Base-by-base conservation (phyloP, 2,113 vertebrate genomes). In the Corythoichthys intestinalis region DNA sequence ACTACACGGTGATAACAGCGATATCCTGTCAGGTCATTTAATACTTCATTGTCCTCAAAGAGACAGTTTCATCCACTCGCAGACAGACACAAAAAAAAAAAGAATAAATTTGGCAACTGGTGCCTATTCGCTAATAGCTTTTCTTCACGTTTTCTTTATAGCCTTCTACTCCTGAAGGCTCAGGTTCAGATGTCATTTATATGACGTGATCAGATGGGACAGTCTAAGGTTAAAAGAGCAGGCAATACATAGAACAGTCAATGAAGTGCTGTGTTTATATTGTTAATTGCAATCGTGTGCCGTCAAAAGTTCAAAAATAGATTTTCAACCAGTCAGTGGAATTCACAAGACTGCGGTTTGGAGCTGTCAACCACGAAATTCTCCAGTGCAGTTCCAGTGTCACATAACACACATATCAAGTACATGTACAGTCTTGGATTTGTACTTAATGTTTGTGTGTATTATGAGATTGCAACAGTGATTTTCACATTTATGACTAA, bases 1-100 rank as follows among this genome's bases (percentile, higher is more conserved):
- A 86, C 85, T 85, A 87, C 70, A 73, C 70, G 67, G 79, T 72
- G 73, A 76, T 77, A 75, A 83, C 83, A 85, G 79, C 66, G 78
- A 81, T 71, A 71, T 49, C 46, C 66, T 73, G 73, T 88, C 83
- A 75, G 78, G 69, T 73, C 81, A 72, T 79, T 44, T 44, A 88
- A 83, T 86, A 88, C 84, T 87, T 81, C 47, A 72, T 60, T 49
- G 71, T 78, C 66, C 65, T 28, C 69, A 38, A 77, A 17, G 52
- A 71, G 47, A 53, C 53, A 48, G 17, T 57, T 28, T 59, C 35
- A 59, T 37, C 28, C 35, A 38, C 38, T 59, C 56, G 37, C 28
- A 65, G 50, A 52, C 41, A 35, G 20, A 70, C 64, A 71, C 56
- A 44, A 15, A 70, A 68, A 65, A 68, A 65, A 76, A 44, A 74